Conservation (phyloP, 2,797 vertebrate genomes). For the Dendrocincla fuliginosa region DNA sequence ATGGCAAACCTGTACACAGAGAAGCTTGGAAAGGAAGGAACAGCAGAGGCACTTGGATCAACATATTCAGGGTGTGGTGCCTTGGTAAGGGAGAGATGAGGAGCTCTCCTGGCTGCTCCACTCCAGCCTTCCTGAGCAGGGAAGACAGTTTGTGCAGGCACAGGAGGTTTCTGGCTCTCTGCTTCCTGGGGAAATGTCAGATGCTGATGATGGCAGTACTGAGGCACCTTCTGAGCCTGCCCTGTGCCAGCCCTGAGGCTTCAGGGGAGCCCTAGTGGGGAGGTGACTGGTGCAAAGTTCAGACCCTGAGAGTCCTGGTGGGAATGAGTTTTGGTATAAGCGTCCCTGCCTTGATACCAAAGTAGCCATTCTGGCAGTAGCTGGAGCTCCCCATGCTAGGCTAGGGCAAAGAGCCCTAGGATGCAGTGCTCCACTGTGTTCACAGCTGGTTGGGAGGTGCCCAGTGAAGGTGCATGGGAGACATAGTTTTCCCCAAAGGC, state of each 20-base stretch:
- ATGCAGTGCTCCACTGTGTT: background rate
- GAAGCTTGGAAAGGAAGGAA: background rate
- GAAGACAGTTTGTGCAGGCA: background rate
- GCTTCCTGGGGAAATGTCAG: background rate
- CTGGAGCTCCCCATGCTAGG: background rate
- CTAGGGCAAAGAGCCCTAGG: background rate
- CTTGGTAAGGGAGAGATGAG: background rate
- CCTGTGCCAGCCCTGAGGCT: background rate
- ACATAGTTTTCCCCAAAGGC: background rate
- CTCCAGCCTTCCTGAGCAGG: background rate
- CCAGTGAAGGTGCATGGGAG: background rate
- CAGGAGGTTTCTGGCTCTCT: background rate
- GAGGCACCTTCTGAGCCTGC: background rate
- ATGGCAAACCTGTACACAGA: background rate
- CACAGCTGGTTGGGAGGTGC: background rate
- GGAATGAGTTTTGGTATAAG: background rate
- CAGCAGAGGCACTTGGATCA: background rate
- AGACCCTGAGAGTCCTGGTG: background rate
- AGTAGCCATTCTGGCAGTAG: background rate
- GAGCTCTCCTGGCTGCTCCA: background rate
- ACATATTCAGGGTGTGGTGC: background rate
- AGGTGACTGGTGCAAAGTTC: background rate
- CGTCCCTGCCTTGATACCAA: no score
- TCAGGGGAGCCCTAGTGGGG: background rate
- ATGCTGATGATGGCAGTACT: background rate